A percentile compares a stretch with the other conserved stretches of the same genome.
phyloP scores from a whole-genome alignment of 2,113 vertebrate species.

The Cettia cetti region DNA sequence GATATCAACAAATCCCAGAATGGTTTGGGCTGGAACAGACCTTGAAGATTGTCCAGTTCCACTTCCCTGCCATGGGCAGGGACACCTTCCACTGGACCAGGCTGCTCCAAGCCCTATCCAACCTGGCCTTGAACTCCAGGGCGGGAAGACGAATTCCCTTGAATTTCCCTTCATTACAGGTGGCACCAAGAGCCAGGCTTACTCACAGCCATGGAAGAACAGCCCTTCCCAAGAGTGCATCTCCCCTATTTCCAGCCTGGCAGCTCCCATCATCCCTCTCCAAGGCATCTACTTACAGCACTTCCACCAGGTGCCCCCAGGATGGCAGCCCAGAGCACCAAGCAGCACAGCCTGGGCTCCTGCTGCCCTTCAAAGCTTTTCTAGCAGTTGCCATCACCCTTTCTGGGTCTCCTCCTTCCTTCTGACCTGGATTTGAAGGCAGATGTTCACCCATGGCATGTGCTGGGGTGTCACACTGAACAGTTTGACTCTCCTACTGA shows the following conservation, averaged over 20 bases:
- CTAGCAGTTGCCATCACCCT: neutral
- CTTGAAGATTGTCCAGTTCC: neutral
- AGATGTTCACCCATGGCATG: neutral
- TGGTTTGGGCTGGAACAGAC: neutral
- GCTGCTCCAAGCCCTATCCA: neutral
- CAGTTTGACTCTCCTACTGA: neutral
- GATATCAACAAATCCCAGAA: rapidly evolving
- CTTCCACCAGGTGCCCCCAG: neutral
- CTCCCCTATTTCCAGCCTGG: neutral
- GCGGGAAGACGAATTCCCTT: neutral
- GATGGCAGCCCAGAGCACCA: neutral
- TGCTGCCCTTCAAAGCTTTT: neutral
- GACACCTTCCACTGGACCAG: neutral
- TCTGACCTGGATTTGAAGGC: neutral
- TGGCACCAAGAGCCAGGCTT: neutral
- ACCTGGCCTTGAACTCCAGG: neutral
- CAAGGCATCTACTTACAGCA: neutral
- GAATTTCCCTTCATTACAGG: rapidly evolving
- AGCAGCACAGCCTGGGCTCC: neutral
- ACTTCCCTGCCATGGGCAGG: neutral
- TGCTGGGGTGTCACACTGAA: neutral
- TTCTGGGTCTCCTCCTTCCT: neutral
- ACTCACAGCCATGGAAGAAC: neutral
- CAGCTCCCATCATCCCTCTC: neutral
- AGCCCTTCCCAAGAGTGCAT: neutral